phyloP scores from a whole-genome alignment of 2,888 invertebrate species.

The Mechanitis mazaeus region DNA sequence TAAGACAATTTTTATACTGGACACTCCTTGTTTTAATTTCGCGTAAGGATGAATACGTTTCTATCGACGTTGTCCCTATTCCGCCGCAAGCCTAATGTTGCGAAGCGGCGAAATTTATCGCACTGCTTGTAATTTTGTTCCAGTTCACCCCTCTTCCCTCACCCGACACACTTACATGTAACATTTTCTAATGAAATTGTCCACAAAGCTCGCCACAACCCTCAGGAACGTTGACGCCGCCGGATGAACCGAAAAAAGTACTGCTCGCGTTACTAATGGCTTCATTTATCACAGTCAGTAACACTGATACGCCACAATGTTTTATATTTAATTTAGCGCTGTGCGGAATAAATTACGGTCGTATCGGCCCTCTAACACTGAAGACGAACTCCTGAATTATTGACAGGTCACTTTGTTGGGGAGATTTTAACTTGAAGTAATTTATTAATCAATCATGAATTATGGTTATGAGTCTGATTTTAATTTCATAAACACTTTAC shows the following conservation, averaged over 20 bases:
- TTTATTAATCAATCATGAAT: slow-evolving; percentile 70
- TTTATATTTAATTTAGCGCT: slow-evolving; percentile 76
- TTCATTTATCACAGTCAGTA: slow-evolving; percentile 77
- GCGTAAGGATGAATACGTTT: slow-evolving; percentile 61
- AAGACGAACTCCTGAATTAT: slow-evolving; percentile 64
- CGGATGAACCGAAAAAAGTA: slow-evolving; percentile 76
- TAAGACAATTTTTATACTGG: slow-evolving; percentile 61
- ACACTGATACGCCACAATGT: slow-evolving; percentile 76
- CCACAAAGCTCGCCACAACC: slow-evolving; percentile 68
- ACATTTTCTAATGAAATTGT: slow-evolving; percentile 77
- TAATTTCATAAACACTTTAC: slow-evolving; percentile 10
- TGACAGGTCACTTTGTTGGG: slow-evolving; percentile 61
- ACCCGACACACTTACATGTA: slow-evolving; percentile 67
- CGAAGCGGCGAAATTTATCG: slow-evolving; percentile 74
- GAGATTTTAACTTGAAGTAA: slow-evolving; percentile 63
- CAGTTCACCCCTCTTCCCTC: slow-evolving; percentile 60
- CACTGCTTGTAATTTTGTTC: slow-evolving; percentile 69
- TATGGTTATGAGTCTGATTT: slow-evolving; percentile 42
- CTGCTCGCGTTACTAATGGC: slow-evolving; percentile 76
- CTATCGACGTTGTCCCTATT: slow-evolving; percentile 46
- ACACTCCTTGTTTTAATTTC: slow-evolving; percentile 72
- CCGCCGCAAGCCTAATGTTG: slow-evolving; percentile 65
- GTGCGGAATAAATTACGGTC: slow-evolving; percentile 71
- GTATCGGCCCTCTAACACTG: slow-evolving; percentile 67
- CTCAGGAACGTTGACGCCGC: slow-evolving; percentile 65